phyloP scores from a whole-genome alignment of 2,797 vertebrate species.

The Enteromius paludinosus region DNA sequence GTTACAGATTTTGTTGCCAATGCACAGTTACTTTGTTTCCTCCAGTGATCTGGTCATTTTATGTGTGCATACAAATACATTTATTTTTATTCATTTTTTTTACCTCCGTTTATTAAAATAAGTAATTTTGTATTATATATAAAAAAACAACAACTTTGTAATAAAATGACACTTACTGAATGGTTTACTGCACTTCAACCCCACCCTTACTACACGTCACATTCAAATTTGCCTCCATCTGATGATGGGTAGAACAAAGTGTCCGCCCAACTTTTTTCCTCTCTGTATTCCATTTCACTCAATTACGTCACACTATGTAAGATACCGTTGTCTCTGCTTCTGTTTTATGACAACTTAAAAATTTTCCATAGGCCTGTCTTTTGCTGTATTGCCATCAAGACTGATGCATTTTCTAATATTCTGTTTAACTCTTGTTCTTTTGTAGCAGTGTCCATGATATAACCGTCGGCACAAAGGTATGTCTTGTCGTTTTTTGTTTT shows the following conservation, averaged over 20 bases:
- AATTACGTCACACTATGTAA: background rate
- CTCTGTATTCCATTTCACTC: background rate
- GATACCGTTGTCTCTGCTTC: background rate
- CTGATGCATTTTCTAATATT: background rate
- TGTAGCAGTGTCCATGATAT: slow-evolving; percentile 97
- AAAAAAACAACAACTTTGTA: too few relatives aligned
- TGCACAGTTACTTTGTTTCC: background rate
- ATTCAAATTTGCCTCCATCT: background rate
- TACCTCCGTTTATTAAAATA: too few relatives aligned
- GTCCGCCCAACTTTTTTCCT: too few relatives aligned
- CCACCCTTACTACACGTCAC: background rate
- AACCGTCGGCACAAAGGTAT: slow-evolving; percentile 99
- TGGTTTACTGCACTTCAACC: background rate
- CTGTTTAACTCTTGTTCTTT: slow-evolving; percentile 43
- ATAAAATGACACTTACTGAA: too few relatives aligned
- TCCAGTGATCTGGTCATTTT: background rate
- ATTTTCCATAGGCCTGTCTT: background rate
- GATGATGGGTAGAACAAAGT: background rate
- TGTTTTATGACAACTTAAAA: background rate
- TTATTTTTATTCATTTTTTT: too few relatives aligned
- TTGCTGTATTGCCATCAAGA: background rate
- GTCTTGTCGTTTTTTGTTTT: slow-evolving; percentile 32
- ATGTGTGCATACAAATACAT: background rate
- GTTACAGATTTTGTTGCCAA: background rate
- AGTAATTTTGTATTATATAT: too few relatives aligned